A percentile compares a stretch with the other conserved stretches of the same genome.
phyloP scores from a whole-genome alignment of 2,113 vertebrate genomes.

The Dipodomys spectabilis region DNA sequence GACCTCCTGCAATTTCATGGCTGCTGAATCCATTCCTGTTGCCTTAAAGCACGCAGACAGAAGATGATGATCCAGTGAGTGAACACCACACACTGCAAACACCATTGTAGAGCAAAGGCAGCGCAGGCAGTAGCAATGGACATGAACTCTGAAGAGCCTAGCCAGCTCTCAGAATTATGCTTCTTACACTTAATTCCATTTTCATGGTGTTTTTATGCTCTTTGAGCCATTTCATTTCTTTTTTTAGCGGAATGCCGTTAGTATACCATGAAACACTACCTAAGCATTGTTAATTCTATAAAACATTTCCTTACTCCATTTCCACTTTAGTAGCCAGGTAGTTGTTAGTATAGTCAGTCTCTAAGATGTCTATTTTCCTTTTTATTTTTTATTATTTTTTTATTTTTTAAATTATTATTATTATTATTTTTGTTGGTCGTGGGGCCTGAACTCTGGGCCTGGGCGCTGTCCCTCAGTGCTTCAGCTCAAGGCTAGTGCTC shows the following conservation, averaged over 20 bases:
- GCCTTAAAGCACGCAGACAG: accelerated
- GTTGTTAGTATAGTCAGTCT: not conserved
- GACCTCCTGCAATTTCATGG: not conserved
- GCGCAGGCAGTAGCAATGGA: not conserved
- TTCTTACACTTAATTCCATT: not conserved
- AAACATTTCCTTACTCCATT: not conserved
- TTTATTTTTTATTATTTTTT: not conserved
- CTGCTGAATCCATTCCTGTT: not conserved
- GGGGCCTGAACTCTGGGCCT: no score
- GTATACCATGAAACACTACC: not conserved
- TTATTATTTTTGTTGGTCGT: no score
- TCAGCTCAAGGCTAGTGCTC: no score
- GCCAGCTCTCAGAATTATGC: not conserved
- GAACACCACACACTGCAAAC: not conserved
- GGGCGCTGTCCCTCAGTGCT: no score
- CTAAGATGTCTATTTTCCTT: not conserved
- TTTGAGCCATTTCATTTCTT: slow-evolving; percentile 35
- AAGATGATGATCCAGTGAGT: not conserved
- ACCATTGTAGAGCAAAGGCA: not conserved
- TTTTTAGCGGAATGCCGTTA: slow-evolving; percentile 7
- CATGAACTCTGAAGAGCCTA: not conserved
- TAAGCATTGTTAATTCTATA: not conserved
- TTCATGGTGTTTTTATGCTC: slow-evolving; percentile 5
- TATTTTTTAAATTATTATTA: no score
- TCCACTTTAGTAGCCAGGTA: not conserved